Percentiles rank a stretch among this genome's conserved stretches.
These are phyloP conservation scores for Drosophila kanapiae DNA, from an alignment of 1,140 invertebrate genomes.

Conservation along the genomic window DNA sequence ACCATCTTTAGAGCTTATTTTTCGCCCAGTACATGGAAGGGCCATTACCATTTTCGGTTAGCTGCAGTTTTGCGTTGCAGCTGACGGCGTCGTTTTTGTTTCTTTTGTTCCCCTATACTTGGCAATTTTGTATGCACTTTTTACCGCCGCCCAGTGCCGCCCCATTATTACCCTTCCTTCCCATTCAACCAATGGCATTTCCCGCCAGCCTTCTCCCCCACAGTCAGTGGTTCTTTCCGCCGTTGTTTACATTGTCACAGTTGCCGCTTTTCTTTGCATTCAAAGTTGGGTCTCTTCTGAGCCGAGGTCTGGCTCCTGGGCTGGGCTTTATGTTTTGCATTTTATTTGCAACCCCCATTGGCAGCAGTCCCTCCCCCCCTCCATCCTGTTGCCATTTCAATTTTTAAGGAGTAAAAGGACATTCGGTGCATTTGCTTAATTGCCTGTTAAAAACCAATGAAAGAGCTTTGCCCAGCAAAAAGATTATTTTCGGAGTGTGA, in stretches of 20 bases:
- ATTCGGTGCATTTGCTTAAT: slow-evolving; percentile 70
- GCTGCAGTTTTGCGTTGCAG: slow-evolving; percentile 60
- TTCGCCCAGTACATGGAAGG: slow-evolving; percentile 42
- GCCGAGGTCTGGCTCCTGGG: slow-evolving; percentile 21
- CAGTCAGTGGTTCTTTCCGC: slow-evolving; percentile 39
- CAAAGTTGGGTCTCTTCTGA: slow-evolving; percentile 52
- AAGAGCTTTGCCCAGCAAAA: background rate
- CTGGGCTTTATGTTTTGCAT: slow-evolving; percentile 77
- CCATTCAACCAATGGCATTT: slow-evolving; percentile 4
- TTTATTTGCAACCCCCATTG: slow-evolving; percentile 61
- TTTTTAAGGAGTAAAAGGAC: slow-evolving; percentile 31
- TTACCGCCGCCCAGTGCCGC: slow-evolving; percentile 25
- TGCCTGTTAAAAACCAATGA: slow-evolving; percentile 45
- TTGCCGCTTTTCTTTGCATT: slow-evolving; percentile 78
- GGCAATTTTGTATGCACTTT: slow-evolving; percentile 81
- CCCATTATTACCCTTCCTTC: background rate
- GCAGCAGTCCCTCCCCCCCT: background rate
- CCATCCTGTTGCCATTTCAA: background rate
- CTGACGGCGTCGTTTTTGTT: slow-evolving; percentile 63
- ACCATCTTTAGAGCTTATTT: background rate
- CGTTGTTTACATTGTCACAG: slow-evolving; percentile 82
- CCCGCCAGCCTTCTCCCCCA: background rate
- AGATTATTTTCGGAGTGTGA: slow-evolving; percentile 6
- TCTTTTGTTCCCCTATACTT: slow-evolving; percentile 73
- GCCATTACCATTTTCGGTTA: slow-evolving; percentile 78